These are phyloP conservation scores for Archegozetes longisetosus DNA, from an alignment of 1,140 invertebrate species.

Conservation along the genomic window DNA sequence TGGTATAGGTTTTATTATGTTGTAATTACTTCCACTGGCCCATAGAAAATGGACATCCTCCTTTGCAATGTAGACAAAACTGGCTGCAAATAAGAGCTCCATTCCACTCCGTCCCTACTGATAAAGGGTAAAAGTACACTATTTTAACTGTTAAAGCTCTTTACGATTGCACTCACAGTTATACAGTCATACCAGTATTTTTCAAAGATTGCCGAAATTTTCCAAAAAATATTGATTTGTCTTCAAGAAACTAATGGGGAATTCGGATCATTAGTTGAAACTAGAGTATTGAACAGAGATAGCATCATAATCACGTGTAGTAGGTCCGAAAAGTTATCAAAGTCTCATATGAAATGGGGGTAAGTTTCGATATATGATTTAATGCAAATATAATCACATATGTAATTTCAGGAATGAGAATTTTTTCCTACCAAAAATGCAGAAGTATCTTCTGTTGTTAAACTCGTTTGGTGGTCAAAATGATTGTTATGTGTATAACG, in stretches of 20 bases:
- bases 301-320: background rate
- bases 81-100: background rate
- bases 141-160: background rate
- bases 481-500: background rate
- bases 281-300: background rate
- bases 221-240: background rate
- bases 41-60: too few species aligned
- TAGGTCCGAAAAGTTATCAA: background rate
- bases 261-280: background rate
- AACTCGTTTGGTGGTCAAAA: constrained; percentile 1
- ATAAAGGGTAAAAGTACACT: background rate
- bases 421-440: background rate
- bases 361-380: background rate
- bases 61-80: background rate
- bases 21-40: too few species aligned
- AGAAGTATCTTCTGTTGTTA: background rate
- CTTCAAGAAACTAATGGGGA: constrained; percentile 1
- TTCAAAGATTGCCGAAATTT: background rate
- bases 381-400: background rate
- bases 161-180: background rate
- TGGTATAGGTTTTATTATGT: too few species aligned
- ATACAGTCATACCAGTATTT: constrained; percentile 6
- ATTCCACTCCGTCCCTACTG: background rate
- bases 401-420: background rate
- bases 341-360: background rate